phyloP scores from a whole-genome alignment of 1,140 invertebrate genomes.

The Leptestheria dahalacensis region DNA sequence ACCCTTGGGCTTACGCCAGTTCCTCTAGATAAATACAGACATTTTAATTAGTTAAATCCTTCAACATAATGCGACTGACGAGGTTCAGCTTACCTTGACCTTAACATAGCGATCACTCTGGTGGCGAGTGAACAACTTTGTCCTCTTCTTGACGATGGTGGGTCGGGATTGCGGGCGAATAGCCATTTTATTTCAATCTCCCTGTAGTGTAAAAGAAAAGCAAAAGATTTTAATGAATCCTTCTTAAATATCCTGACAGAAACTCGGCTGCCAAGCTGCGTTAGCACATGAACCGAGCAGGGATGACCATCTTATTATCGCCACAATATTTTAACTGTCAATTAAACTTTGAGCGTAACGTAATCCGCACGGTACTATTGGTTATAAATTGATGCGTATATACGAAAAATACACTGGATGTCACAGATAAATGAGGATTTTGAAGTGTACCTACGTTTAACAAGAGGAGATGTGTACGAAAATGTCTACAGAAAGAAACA shows the following conservation, averaged over 20 bases:
- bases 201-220: neutral
- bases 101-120: conserved; percentile 94
- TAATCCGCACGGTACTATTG: too few relatives aligned
- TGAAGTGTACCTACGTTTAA: neutral
- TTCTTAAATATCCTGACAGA: too few relatives aligned
- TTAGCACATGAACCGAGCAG: too few relatives aligned
- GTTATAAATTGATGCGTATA: too few relatives aligned
- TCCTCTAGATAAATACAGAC: conserved; percentile 39
- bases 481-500: conserved; percentile 10
- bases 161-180: conserved; percentile 74
- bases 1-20: conserved; percentile 91
- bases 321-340: too few relatives aligned
- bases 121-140: conserved; percentile 90
- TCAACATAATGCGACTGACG: neutral
- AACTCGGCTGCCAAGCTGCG: too few relatives aligned
- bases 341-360: too few relatives aligned
- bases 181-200: conserved; percentile 40
- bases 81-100: conserved; percentile 52
- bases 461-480: neutral
- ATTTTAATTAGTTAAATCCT: neutral
- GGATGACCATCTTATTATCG: too few relatives aligned
- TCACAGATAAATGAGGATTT: neutral
- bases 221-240: neutral
- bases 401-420: neutral
- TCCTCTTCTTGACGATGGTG: conserved; percentile 86